A percentile compares a stretch with the other conserved stretches of the same genome.
Evolutionary conservation across 2,797 vertebrate species (phyloP).

Genomic region (Ataeniobius toweri): DNA sequence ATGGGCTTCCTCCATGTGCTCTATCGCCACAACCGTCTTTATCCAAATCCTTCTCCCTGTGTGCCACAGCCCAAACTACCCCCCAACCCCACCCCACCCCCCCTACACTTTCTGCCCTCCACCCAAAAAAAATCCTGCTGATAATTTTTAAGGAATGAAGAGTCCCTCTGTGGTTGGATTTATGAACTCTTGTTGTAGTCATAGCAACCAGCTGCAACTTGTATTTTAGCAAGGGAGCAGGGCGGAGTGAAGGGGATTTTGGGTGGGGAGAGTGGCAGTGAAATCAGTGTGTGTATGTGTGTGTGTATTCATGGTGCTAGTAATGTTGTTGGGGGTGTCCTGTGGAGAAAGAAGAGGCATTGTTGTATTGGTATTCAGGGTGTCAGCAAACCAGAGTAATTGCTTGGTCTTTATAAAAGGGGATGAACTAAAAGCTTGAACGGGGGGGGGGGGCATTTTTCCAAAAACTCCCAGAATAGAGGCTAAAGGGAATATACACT

Average conservation of each 20-base stretch:
- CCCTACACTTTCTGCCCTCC: background rate
- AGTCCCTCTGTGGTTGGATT: conserved; percentile 62
- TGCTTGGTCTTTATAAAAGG: conserved; percentile 62
- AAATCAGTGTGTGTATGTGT: conserved; percentile 26
- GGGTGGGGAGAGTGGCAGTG: conserved; percentile 28
- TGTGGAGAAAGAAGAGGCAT: conserved; percentile 58
- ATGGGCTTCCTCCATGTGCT: conserved; percentile 38
- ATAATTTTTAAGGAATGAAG: conserved; percentile 68
- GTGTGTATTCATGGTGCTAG: conserved; percentile 3
- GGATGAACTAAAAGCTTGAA: conserved; percentile 63
- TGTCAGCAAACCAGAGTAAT: conserved; percentile 76
- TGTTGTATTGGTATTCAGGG: conserved; percentile 74
- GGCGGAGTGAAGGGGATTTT: conserved; percentile 30
- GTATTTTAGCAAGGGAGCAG: conserved; percentile 51
- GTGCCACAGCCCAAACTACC: conserved; percentile 11
- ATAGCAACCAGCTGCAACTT: conserved; percentile 72
- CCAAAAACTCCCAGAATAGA: conserved; percentile 60
- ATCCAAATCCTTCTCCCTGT: conserved; percentile 55
- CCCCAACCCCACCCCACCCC: background rate
- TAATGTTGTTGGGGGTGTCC: conserved; percentile 25
- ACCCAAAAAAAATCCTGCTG: conserved; percentile 40
- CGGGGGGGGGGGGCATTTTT: conserved; percentile 31
- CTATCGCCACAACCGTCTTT: conserved; percentile 40
- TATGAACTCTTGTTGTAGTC: conserved; percentile 65
- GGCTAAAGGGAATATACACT: conserved; percentile 59